Conservation (phyloP, 2,113 vertebrate species). For the Rhinoptilus africanus region DNA sequence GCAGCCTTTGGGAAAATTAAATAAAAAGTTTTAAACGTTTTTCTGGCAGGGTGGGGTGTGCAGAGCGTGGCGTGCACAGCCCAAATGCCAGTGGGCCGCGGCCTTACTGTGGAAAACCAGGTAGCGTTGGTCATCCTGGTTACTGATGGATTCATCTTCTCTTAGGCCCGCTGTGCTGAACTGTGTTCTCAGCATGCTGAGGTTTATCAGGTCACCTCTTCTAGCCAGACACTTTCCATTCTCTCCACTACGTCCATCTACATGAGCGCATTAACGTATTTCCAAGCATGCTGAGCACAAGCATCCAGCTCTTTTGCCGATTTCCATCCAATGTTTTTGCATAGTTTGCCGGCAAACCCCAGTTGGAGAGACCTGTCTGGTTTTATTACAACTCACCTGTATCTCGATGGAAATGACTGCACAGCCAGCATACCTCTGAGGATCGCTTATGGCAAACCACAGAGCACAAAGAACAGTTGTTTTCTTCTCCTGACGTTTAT, state of each 20-base stretch:
- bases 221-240: conserved; percentile 22
- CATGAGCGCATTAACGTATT: not conserved
- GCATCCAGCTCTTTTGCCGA: not conserved
- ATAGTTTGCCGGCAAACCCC: not conserved
- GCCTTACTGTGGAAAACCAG: not conserved
- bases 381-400: conserved; percentile 31
- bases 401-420: conserved; percentile 9
- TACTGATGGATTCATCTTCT: not conserved
- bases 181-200: not conserved
- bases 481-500: not conserved
- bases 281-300: not conserved
- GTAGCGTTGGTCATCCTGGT: not conserved
- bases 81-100: not conserved
- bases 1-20: not conserved
- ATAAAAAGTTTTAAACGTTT: not conserved
- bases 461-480: rapidly evolving
- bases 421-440: not conserved
- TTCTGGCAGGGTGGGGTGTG: not conserved
- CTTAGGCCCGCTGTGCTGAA: not conserved
- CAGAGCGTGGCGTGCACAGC: rapidly evolving
- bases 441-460: not conserved
- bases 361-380: not conserved
- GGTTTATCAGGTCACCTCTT: not conserved
- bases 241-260: conserved; percentile 13
- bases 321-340: conserved; percentile 1